Evolutionary conservation across 2,113 vertebrate genomes (phyloP).

Genomic region (Setophaga kirtlandii): DNA sequence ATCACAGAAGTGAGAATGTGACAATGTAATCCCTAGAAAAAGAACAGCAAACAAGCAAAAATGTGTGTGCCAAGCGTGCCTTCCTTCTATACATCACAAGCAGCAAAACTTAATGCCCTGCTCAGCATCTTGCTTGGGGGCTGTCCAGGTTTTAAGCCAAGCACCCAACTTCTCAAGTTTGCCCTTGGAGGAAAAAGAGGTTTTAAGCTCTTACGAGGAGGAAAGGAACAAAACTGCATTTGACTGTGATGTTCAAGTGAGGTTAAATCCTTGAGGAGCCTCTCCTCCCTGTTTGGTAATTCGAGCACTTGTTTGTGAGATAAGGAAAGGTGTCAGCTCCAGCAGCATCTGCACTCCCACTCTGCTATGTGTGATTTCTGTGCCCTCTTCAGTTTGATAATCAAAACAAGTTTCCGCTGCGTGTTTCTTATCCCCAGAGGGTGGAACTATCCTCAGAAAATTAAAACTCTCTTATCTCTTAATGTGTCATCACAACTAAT

Average conservation of each 20-base stretch:
- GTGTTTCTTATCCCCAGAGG: slow-evolving; percentile 50
- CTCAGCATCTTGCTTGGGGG: background rate
- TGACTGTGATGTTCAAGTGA: background rate
- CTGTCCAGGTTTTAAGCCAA: background rate
- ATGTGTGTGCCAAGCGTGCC: background rate
- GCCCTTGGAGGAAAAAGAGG: background rate
- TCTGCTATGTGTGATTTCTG: background rate
- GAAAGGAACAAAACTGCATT: background rate
- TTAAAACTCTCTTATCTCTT: slow-evolving; percentile 67
- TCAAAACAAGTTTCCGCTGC: slow-evolving; percentile 17
- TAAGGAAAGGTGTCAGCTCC: slow-evolving; percentile 19
- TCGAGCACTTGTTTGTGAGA: background rate
- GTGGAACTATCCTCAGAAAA: slow-evolving; percentile 60
- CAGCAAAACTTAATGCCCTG: background rate
- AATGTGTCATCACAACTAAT: slow-evolving; percentile 69
- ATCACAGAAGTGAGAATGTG: background rate
- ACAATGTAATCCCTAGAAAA: background rate
- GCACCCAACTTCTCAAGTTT: background rate
- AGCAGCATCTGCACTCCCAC: background rate
- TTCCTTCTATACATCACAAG: background rate
- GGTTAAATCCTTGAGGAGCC: background rate
- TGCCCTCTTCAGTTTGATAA: slow-evolving; percentile 45
- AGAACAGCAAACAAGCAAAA: background rate
- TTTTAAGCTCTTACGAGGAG: background rate
- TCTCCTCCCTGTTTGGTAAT: background rate